Evolutionary conservation across 2,888 invertebrate genomes (phyloP).

Genomic region (Nipponacmea schrenckii): DNA sequence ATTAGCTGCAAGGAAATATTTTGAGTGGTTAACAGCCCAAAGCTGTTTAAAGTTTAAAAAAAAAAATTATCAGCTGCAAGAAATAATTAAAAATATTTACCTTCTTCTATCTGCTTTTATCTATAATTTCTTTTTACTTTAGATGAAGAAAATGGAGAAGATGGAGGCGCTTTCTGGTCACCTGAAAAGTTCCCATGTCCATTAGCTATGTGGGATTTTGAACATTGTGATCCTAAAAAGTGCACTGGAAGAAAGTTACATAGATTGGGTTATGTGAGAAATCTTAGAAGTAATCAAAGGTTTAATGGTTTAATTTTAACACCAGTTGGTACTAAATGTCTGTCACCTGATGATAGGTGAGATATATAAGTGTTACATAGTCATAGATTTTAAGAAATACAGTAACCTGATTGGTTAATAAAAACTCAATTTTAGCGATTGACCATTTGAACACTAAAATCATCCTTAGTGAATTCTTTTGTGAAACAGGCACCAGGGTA

Average conservation of each 20-base stretch:
- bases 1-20: no score
- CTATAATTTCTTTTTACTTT: not conserved
- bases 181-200: constrained; percentile 75
- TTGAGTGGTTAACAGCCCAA: no score
- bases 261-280: constrained; percentile 83
- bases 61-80: no score
- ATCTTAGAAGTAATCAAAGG: constrained; percentile 83
- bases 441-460: no score
- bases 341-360: constrained; percentile 80
- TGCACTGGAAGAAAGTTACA: constrained; percentile 93
- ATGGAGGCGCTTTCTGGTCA: constrained; percentile 10
- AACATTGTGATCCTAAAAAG: constrained; percentile 97
- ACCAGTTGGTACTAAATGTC: constrained; percentile 84
- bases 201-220: constrained; percentile 95
- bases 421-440: no score
- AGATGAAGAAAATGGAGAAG: constrained; percentile 16
- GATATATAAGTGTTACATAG: not conserved
- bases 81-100: not conserved
- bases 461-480: no score
- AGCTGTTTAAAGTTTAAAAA: no score
- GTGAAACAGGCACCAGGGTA: no score
- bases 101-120: no score
- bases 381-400: no score
- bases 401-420: no score
- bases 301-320: constrained; percentile 88